Percentiles rank a stretch among this genome's conserved stretches.
Evolutionary conservation across 2,113 vertebrate genomes (phyloP).

Genomic region (Mesocricetus auratus): DNA sequence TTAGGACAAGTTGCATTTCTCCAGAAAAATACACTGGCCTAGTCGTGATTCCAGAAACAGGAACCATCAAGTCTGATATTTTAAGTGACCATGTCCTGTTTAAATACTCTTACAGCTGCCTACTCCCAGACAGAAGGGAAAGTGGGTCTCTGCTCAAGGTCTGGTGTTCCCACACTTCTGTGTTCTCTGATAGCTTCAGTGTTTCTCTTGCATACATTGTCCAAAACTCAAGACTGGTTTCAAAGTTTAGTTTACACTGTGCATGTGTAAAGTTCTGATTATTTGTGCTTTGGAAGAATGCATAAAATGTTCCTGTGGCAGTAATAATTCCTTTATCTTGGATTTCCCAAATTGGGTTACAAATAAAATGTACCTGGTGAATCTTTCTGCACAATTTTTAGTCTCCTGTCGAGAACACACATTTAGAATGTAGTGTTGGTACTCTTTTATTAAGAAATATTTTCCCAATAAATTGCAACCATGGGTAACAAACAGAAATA

Average conservation of each 20-base stretch:
- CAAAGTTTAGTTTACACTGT: not conserved
- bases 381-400: not conserved
- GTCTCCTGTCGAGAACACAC: not conserved
- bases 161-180: too few relatives aligned
- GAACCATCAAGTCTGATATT: too few relatives aligned
- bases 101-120: too few relatives aligned
- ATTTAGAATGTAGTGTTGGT: not conserved
- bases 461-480: not conserved
- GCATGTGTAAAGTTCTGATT: not conserved
- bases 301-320: not conserved
- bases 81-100: too few relatives aligned
- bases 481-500: not conserved
- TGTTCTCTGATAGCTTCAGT: not conserved
- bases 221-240: not conserved
- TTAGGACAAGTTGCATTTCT: too few relatives aligned
- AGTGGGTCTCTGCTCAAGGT: too few relatives aligned
- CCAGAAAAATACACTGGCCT: too few relatives aligned
- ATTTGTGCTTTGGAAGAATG: not conserved
- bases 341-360: not conserved
- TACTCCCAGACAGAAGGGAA: too few relatives aligned
- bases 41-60: too few relatives aligned
- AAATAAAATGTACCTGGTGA: not conserved
- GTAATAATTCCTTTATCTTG: not conserved
- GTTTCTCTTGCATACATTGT: not conserved
- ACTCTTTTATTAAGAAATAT: not conserved